These are phyloP conservation scores for Cerastoderma edule DNA, from an alignment of 2,888 invertebrate genomes.

Conservation along the genomic window DNA sequence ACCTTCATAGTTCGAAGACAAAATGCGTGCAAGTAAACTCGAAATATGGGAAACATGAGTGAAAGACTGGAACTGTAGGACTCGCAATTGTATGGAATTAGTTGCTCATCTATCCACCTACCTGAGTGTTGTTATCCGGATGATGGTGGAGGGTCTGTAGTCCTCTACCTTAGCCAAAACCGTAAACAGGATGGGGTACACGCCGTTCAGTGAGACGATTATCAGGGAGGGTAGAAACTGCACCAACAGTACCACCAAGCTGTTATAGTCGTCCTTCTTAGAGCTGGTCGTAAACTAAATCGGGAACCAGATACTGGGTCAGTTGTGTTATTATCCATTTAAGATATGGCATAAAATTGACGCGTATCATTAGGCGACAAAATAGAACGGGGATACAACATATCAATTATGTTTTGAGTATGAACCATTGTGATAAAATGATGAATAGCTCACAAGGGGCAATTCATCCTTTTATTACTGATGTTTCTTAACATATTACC, in stretches of 20 bases:
- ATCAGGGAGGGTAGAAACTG: conserved; percentile 91
- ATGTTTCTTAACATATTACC: too few relatives aligned
- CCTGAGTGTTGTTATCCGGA: conserved; percentile 88
- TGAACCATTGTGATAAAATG: not conserved
- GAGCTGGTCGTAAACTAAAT: conserved; percentile 54
- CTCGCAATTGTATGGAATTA: too few relatives aligned
- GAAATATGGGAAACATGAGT: too few relatives aligned
- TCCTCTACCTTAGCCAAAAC: conserved; percentile 89
- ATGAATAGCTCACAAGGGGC: not conserved
- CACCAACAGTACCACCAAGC: conserved; percentile 85
- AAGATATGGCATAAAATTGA: too few relatives aligned
- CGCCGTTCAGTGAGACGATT: conserved; percentile 90
- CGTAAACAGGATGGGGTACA: conserved; percentile 90
- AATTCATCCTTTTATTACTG: not conserved
- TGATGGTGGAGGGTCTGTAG: conserved; percentile 89
- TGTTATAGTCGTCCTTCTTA: conserved; percentile 39
- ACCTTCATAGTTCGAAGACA: too few relatives aligned
- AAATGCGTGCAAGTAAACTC: too few relatives aligned
- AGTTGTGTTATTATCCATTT: too few relatives aligned
- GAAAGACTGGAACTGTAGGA: too few relatives aligned
- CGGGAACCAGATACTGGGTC: not conserved
- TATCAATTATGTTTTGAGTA: not conserved
- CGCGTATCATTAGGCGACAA: not conserved
- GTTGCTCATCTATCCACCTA: too few relatives aligned
- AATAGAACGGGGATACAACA: not conserved